Evolutionary conservation across 2,888 invertebrate species (phyloP), one percentile per base, ranked within the genome.

Genomic region (Callosobruchus maculatus): DNA sequence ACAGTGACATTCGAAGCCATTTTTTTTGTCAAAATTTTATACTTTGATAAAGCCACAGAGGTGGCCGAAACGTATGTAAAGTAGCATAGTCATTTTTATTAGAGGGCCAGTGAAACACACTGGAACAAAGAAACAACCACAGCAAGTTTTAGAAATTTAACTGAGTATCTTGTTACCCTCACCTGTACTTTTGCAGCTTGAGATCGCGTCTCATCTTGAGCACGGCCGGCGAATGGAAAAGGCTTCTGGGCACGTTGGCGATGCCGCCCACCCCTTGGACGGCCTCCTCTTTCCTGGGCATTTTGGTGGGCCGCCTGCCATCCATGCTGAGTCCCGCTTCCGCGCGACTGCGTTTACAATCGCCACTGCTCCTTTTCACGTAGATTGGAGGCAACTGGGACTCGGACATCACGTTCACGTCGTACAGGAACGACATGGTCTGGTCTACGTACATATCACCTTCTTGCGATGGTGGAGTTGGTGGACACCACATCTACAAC

Each of bases 391-490:
- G 96, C 75, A 96, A 88, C 83, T 93, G 92, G 0, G 92, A 89
- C 84, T 96, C 97, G 9, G 93, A 89, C 90, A 96, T 95, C 0
- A 89, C 84, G 68, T 89, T 89, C 80, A 90, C 88, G 76, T 97
- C 95, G 88, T 98, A 98, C 77, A 98, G 90, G 84, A 96, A 95
- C 77, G 93, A 91, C 86, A 96, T 88, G 76, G 95, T 93, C 80
- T 92, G 91, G 86, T 98, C 98, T 80, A 96, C 92, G 89, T 97
- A 97, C 74, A 97, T 90, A 87, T 98, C 98, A 84, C 93, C 93
- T 83, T 97, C 97, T 86, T 95, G 95, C 85, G 94, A 93, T 18
- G 98, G 98, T 75, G 98, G 98, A 21, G 98, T 98, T 74, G 98
- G 98, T 73, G 98, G 98, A 81, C 95, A 93, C 98, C 98, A 99